These are phyloP conservation scores for Dryoscopus gambensis DNA, from an alignment of 2,113 vertebrate genomes.

Conservation along the genomic window DNA sequence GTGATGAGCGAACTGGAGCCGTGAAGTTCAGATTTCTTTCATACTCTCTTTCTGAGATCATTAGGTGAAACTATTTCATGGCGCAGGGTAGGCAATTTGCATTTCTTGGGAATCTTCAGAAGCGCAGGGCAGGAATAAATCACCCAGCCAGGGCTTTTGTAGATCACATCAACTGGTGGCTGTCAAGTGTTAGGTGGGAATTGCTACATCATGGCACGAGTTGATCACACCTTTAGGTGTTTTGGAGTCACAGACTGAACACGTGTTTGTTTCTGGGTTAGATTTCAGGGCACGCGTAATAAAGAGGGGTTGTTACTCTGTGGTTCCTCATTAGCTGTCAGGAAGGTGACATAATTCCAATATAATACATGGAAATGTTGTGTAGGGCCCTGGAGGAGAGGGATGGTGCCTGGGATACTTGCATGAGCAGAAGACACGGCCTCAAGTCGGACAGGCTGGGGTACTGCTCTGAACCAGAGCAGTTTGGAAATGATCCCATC, in stretches of 20 bases:
- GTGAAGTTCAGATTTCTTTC: slow-evolving; percentile 52
- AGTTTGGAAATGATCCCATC: neutral
- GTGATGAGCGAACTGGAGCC: slow-evolving; percentile 4
- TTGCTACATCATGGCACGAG: neutral
- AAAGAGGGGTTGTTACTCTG: neutral
- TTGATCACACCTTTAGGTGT: neutral
- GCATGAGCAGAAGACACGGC: neutral
- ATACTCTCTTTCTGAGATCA: slow-evolving; percentile 56
- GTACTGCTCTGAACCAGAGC: neutral
- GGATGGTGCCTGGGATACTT: neutral
- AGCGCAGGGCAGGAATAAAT: neutral
- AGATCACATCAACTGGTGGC: neutral
- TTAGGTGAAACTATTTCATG: slow-evolving; percentile 19
- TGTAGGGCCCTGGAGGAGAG: neutral
- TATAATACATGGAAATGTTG: slow-evolving; percentile 18
- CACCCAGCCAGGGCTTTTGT: neutral
- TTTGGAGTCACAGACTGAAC: neutral
- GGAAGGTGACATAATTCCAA: slow-evolving; percentile 9
- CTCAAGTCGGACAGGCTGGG: neutral
- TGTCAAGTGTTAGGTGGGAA: neutral
- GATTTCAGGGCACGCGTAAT: neutral
- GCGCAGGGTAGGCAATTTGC: slow-evolving; percentile 6
- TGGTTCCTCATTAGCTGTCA: neutral
- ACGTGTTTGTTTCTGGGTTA: neutral
- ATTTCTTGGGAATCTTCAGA: slow-evolving; percentile 26